Percentiles rank a stretch among this genome's conserved stretches.
Evolutionary conservation across 2,113 vertebrate genomes (phyloP).

Genomic region (Trichomycterus rosablanca): DNA sequence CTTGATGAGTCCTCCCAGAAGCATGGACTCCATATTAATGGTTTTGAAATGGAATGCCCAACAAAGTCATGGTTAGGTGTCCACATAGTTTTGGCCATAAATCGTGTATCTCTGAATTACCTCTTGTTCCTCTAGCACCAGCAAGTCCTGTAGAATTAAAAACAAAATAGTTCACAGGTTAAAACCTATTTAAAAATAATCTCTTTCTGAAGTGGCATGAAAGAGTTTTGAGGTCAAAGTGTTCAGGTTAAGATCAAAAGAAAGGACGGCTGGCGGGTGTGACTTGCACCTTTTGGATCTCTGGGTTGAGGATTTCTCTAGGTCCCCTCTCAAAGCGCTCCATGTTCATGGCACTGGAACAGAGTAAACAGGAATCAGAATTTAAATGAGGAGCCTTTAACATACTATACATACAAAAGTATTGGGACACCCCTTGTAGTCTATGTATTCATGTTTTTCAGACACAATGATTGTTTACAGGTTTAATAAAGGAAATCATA

Average conservation of each 20-base stretch:
- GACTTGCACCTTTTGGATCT: conserved; percentile 91
- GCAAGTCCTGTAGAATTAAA: conserved; percentile 80
- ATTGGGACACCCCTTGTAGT: too few relatives aligned
- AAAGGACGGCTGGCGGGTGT: conserved; percentile 1
- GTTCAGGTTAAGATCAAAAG: background rate
- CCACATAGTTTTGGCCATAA: background rate
- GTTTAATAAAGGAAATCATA: too few relatives aligned
- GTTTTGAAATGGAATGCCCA: too few relatives aligned
- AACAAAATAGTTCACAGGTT: background rate
- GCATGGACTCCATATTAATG: too few relatives aligned
- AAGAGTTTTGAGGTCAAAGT: background rate
- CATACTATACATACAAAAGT: too few relatives aligned
- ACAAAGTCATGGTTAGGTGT: background rate
- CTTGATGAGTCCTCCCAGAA: too few relatives aligned
- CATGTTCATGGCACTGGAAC: conserved; percentile 93
- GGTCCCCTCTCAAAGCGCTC: conserved; percentile 96
- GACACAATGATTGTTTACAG: too few relatives aligned
- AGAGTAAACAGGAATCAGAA: background rate
- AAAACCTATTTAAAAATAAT: too few relatives aligned
- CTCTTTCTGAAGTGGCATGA: too few relatives aligned
- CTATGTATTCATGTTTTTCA: too few relatives aligned
- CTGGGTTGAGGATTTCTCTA: conserved; percentile 91
- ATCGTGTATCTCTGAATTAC: conserved; percentile 53
- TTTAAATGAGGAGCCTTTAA: background rate
- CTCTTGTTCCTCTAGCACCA: conserved; percentile 98